Evolutionary conservation across 2,888 invertebrate genomes (phyloP).

Genomic region (Amphiduros pacificus): DNA sequence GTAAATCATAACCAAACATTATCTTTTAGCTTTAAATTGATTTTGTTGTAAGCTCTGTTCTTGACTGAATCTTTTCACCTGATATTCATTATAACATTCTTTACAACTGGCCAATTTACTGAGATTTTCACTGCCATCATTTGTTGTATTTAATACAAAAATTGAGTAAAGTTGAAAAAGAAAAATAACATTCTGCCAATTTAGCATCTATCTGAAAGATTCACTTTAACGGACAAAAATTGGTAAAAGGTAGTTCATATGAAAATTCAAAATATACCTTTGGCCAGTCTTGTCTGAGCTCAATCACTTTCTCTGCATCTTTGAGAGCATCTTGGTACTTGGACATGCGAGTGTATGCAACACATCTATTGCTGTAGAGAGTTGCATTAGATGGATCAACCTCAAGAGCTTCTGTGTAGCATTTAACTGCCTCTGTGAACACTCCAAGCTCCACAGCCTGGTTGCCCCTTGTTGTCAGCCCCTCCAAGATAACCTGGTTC

Average conservation of each 20-base stretch:
- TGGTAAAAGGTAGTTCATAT: neutral
- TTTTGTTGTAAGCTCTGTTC: too few species aligned
- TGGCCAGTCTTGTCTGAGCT: conserved; percentile 80
- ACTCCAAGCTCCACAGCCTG: neutral
- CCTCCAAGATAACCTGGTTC: too few species aligned
- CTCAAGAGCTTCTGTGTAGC: neutral
- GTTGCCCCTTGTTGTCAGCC: neutral
- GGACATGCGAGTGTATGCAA: conserved; percentile 81
- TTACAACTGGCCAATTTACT: too few species aligned
- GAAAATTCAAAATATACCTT: conserved; percentile 62
- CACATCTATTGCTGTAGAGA: conserved; percentile 67
- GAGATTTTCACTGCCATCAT: too few species aligned
- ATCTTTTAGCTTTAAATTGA: too few species aligned
- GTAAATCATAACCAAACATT: too few species aligned
- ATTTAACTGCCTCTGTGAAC: neutral
- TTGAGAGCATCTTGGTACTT: conserved; percentile 75
- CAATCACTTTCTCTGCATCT: conserved; percentile 83
- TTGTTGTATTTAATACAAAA: too few species aligned
- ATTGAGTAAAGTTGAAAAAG: too few species aligned
- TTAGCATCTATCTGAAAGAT: too few species aligned
- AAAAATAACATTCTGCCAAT: too few species aligned
- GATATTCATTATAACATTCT: too few species aligned
- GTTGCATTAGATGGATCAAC: neutral
- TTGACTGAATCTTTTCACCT: too few species aligned
- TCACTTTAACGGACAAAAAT: neutral